Percentiles rank a stretch among this genome's conserved stretches.
Evolutionary conservation across 2,888 invertebrate species (phyloP).

Genomic region (Pammene aurita): DNA sequence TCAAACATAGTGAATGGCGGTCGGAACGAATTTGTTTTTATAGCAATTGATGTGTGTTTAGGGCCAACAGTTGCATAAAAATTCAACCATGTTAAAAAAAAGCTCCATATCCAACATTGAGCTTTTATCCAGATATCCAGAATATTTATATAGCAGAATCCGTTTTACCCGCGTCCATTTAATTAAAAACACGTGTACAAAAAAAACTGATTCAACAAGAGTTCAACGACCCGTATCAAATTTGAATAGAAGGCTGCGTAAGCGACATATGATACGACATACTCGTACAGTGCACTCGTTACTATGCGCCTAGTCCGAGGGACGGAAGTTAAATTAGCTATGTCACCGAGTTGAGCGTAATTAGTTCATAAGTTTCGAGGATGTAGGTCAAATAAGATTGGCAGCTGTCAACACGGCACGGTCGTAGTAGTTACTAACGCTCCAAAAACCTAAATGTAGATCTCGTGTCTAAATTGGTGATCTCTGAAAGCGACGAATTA

Average conservation of each 20-base stretch:
- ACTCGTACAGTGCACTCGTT: conserved; percentile 42
- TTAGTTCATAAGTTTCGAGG: not conserved
- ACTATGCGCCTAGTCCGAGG: conserved; percentile 30
- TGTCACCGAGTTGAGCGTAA: not conserved
- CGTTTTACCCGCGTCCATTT: no score
- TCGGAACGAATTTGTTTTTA: no score
- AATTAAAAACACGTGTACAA: conserved; percentile 28
- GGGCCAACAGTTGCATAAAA: not conserved
- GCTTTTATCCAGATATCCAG: not conserved
- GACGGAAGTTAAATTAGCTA: conserved; percentile 5
- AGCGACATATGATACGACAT: conserved; percentile 40
- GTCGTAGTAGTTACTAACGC: no score
- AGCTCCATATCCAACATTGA: no score
- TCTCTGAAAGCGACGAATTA: no score
- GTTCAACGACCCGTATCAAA: conserved; percentile 41
- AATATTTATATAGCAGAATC: conserved; percentile 1
- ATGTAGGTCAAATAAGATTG: no score
- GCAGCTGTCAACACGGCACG: no score
- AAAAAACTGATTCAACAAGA: conserved; percentile 26
- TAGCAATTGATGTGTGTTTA: no score
- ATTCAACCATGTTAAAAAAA: not conserved
- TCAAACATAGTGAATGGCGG: no score
- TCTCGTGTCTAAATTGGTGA: no score
- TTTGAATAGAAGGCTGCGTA: conserved; percentile 41
- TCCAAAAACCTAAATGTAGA: no score